These are phyloP conservation scores for Melipona quadrifasciata DNA, from an alignment of 1,140 invertebrate genomes.

Conservation along the genomic window DNA sequence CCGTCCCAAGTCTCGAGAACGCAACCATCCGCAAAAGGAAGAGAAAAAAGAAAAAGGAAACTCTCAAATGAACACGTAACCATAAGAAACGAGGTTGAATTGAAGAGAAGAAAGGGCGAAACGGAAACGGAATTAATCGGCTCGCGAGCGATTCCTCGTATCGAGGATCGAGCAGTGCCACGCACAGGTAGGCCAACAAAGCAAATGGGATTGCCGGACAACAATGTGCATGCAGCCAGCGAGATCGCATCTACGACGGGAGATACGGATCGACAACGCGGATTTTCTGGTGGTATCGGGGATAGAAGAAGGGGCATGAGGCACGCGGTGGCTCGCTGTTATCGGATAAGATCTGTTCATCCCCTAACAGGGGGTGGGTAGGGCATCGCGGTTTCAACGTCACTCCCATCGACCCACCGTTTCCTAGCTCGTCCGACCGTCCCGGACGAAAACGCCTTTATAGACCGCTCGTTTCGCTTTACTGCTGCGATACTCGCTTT, in stretches of 20 bases:
- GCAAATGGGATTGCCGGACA: conserved; percentile 48
- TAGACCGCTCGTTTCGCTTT: conserved; percentile 67
- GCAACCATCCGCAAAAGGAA: too few species aligned
- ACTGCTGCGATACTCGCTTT: conserved; percentile 52
- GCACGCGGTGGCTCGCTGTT: conserved; percentile 50
- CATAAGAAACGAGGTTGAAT: background rate
- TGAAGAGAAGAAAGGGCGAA: background rate
- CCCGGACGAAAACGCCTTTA: conserved; percentile 59
- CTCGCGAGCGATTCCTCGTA: background rate
- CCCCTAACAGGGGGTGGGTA: conserved; percentile 42
- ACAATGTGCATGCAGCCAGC: conserved; percentile 33
- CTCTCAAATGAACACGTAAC: too few species aligned
- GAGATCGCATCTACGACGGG: conserved; percentile 50
- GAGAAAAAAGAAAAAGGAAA: background rate
- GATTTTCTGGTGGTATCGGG: conserved; percentile 56
- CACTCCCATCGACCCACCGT: conserved; percentile 60
- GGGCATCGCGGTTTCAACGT: conserved; percentile 69
- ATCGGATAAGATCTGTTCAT: conserved; percentile 70
- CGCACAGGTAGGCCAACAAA: conserved; percentile 40
- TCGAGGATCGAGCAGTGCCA: conserved; percentile 5
- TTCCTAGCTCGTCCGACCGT: background rate
- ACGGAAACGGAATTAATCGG: conserved; percentile 4
- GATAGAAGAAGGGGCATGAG: conserved; percentile 29
- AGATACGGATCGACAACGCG: conserved; percentile 54
- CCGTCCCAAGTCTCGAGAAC: too few species aligned